Base-by-base conservation (phyloP, 2,797 vertebrate genomes). In the Acropternis orthonyx region DNA sequence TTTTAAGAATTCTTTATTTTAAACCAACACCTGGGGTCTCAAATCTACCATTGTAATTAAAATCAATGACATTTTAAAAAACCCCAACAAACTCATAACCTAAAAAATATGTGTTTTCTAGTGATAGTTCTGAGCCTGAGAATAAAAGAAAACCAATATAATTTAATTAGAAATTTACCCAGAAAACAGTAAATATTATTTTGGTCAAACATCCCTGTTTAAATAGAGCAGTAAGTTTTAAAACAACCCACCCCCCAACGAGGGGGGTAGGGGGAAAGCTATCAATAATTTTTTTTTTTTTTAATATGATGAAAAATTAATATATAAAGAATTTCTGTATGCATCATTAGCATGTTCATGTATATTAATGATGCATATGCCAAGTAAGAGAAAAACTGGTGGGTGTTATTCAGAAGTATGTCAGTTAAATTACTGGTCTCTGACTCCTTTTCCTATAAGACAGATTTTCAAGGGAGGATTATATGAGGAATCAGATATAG, bases 331-430 rank as follows among this genome's bases (percentile, higher is more conserved):
- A 5, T 27, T 71, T 75, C 20, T 51, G 2, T 46, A 14, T 48
- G 5, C 11, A 20, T 8, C 4, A 20, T 74, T 52, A 68, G 7
- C 30, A 62, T 0, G 0, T 76, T 37, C 14, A 10, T 7, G 9
- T 27, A 39, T 30, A 58, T 2, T 34, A 39, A 63, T 32, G 83
- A 77, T 28, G 18, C 2, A 48, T 58, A 41, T 39, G 6, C 20
- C 2, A 3, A n/a, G 26, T 56, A 68, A 28, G 43, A 81, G 15
- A 80, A 78, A 88, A 88, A 39, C 12, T 58, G 32, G 51, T 54
- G 23, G 19, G 17, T 61, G 20, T 68, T 90, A 71, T 77, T 85
- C 62, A 90, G 58, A 93, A 71, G 32, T 19, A 44, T 56, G 13
- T 56, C 3, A 12, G 15, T 62, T 66, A 87, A 89, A 89, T 80